Evolutionary conservation across 1,140 invertebrate genomes (phyloP).

Genomic region (Aphaenogaster floridana): DNA sequence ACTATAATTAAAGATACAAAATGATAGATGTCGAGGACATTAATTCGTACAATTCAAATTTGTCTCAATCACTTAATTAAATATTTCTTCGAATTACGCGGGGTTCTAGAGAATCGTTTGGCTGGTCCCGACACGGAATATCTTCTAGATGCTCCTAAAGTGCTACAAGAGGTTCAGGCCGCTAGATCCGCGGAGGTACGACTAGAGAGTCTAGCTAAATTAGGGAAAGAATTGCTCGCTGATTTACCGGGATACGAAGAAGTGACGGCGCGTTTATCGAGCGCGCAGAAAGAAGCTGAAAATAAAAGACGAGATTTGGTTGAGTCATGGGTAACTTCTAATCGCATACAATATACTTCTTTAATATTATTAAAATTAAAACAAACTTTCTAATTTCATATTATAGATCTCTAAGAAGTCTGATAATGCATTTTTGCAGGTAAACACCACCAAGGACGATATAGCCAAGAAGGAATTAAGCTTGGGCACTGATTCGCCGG

Average conservation of each 20-base stretch:
- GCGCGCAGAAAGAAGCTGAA: constrained; percentile 78
- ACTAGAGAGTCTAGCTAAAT: constrained; percentile 80
- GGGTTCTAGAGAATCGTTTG: constrained; percentile 74
- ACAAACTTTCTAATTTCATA: neutral
- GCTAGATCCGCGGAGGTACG: constrained; percentile 81
- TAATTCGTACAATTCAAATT: neutral
- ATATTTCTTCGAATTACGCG: neutral
- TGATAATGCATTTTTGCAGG: constrained; percentile 77
- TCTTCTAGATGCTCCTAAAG: constrained; percentile 81
- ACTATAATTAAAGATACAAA: neutral
- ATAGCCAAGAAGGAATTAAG: constrained; percentile 82
- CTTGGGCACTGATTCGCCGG: constrained; percentile 87
- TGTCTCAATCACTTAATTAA: neutral
- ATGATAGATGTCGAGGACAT: neutral
- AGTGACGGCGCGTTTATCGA: constrained; percentile 75
- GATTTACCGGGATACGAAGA: constrained; percentile 84
- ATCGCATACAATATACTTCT: neutral
- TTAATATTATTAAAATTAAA: neutral
- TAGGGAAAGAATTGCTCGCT: constrained; percentile 80
- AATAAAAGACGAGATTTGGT: constrained; percentile 85
- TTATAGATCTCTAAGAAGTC: neutral
- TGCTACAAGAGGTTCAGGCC: constrained; percentile 83
- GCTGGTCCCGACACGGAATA: constrained; percentile 81
- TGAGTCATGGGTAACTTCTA: constrained; percentile 87
- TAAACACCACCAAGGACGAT: constrained; percentile 85